Evolutionary conservation across 2,888 invertebrate genomes (phyloP).

Genomic region (Lepidocyrtinus sp.): DNA sequence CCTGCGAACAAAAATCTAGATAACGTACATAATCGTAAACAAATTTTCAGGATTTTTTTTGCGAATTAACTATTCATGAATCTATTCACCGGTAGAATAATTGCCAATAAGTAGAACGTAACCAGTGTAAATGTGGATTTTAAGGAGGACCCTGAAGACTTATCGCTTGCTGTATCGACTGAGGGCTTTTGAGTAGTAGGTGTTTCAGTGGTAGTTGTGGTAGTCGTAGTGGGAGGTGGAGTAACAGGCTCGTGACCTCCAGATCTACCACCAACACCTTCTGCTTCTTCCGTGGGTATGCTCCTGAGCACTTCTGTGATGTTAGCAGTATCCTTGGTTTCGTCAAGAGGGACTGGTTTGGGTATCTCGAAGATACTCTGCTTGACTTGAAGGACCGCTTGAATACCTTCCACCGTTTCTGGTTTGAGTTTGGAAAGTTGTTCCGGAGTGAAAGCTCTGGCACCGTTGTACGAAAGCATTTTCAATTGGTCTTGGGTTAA

Average conservation of each 20-base stretch:
- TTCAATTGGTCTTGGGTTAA: constrained; percentile 59
- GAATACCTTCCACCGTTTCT: constrained; percentile 49
- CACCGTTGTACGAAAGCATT: constrained; percentile 61
- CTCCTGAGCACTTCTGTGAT: not conserved
- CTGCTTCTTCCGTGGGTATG: not conserved
- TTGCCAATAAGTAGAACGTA: constrained; percentile 1
- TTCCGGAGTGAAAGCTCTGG: constrained; percentile 44
- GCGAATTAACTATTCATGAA: constrained; percentile 1
- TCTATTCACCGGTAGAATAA: constrained; percentile 29
- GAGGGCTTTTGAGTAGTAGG: not conserved
- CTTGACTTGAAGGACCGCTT: constrained; percentile 41
- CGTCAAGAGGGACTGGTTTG: no score
- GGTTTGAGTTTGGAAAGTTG: constrained; percentile 48
- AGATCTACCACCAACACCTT: constrained; percentile 29
- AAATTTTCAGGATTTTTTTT: no score
- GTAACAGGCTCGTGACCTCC: not conserved
- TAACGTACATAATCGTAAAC: no score
- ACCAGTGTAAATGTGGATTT: not conserved
- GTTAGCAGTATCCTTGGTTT: not conserved
- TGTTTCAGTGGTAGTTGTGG: constrained; percentile 16
- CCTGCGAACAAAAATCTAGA: no score
- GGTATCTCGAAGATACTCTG: constrained; percentile 48
- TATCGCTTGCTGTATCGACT: not conserved
- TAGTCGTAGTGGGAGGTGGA: not conserved
- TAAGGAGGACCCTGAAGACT: constrained; percentile 23